Conservation (phyloP, 92 coral and sea anemone species). For the Zoanthus solanderi region DNA sequence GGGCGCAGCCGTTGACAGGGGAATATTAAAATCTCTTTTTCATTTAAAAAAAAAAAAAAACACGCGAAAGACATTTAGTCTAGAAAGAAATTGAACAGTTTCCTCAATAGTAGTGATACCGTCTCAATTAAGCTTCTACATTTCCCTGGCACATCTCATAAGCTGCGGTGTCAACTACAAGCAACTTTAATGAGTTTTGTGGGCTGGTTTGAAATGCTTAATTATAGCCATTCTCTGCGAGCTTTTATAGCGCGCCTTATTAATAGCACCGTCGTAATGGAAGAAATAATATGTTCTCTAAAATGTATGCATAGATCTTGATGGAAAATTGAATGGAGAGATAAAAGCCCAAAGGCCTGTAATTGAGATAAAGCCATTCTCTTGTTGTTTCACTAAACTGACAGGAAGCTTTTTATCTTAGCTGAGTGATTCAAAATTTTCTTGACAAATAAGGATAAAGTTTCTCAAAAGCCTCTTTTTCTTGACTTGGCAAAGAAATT, state of each 20-base stretch:
- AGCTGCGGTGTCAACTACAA: conserved; percentile 35
- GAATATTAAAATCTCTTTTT: conserved; percentile 80
- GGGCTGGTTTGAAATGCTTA: conserved; percentile 67
- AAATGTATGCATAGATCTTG: conserved; percentile 73
- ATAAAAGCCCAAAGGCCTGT: conserved; percentile 65
- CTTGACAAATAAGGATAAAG: conserved; percentile 36
- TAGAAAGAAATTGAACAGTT: conserved; percentile 48
- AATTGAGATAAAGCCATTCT: conserved; percentile 76
- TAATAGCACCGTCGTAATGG: conserved; percentile 75
- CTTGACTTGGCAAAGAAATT: conserved; percentile 24
- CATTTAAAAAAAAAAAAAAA: conserved; percentile 67
- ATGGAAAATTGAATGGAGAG: conserved; percentile 59
- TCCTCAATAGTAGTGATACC: conserved; percentile 22
- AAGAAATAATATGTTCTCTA: conserved; percentile 71
- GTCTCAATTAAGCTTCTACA: conserved; percentile 21
- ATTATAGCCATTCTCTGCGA: conserved; percentile 65
- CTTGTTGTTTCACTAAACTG: conserved; percentile 32
- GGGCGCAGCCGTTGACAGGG: conserved; percentile 60
- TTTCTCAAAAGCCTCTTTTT: conserved; percentile 14
- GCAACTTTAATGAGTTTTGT: conserved; percentile 65
- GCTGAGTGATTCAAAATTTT: conserved; percentile 34
- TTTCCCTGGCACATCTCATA: conserved; percentile 42
- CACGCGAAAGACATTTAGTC: conserved; percentile 46
- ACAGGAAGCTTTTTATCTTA: conserved; percentile 50
- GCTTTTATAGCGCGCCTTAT: conserved; percentile 70